Conservation (phyloP, 1,140 invertebrate genomes). For the Meteorus sp. region DNA sequence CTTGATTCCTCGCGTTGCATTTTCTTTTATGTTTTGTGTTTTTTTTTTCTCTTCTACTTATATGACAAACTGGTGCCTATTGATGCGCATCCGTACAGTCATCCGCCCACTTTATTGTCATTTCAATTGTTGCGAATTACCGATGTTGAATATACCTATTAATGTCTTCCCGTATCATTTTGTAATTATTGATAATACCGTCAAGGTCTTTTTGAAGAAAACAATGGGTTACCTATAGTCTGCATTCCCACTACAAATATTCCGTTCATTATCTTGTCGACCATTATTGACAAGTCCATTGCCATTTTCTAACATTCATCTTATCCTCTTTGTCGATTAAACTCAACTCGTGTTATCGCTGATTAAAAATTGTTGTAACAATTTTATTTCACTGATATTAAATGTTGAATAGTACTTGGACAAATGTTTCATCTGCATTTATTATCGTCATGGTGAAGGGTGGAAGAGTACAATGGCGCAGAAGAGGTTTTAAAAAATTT, state of each 20-base stretch:
- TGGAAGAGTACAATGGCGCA: no score
- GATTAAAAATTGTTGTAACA: no score
- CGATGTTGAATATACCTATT: conserved; percentile 47
- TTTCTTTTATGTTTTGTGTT: background rate
- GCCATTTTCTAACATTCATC: no score
- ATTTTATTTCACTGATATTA: no score
- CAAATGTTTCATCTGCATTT: no score
- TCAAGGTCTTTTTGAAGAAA: conserved; percentile 58
- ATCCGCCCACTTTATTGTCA: conserved; percentile 38
- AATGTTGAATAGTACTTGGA: no score
- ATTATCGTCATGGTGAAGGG: no score
- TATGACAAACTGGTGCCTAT: conserved; percentile 44
- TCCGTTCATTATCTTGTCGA: conserved; percentile 20
- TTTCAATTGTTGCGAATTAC: conserved; percentile 49
- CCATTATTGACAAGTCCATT: conserved; percentile 29
- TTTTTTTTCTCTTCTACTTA: background rate
- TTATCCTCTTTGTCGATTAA: no score
- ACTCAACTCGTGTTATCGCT: no score
- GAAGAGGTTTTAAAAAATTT: no score
- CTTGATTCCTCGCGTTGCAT: background rate
- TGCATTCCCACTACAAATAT: conserved; percentile 50
- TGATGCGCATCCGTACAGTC: conserved; percentile 53
- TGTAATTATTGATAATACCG: conserved; percentile 61
- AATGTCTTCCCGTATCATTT: conserved; percentile 59
- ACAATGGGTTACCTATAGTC: no score